Conservation (phyloP, 2,113 vertebrate species). For the Dicentrarchus labrax region DNA sequence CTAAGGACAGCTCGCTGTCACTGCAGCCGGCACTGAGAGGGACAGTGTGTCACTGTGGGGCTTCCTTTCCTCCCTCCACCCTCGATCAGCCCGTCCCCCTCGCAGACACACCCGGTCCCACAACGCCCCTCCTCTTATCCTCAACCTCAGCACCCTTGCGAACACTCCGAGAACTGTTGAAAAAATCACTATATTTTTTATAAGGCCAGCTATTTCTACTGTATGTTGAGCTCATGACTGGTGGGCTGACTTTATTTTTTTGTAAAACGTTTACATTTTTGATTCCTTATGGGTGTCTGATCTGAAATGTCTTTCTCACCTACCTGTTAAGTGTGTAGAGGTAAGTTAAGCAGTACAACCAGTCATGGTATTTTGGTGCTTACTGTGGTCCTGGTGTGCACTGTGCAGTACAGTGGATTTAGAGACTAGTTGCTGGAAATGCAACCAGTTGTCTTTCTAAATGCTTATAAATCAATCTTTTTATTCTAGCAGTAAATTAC, state of each 20-base stretch:
- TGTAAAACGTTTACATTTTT: slow-evolving; percentile 81
- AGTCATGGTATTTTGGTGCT: slow-evolving; percentile 68
- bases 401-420: slow-evolving; percentile 56
- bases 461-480: slow-evolving; percentile 51
- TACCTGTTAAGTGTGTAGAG: slow-evolving; percentile 59
- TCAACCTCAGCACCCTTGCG: slow-evolving; percentile 63
- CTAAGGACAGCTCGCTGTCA: slow-evolving; percentile 71
- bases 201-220: slow-evolving; percentile 86
- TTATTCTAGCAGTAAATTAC: slow-evolving; percentile 45
- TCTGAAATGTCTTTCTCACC: slow-evolving; percentile 69
- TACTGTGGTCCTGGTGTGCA: slow-evolving; percentile 74
- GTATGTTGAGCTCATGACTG: slow-evolving; percentile 80
- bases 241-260: slow-evolving; percentile 76
- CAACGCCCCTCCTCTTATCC: slow-evolving; percentile 34
- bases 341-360: slow-evolving; percentile 55
- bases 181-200: slow-evolving; percentile 85
- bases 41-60: slow-evolving; percentile 67
- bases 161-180: slow-evolving; percentile 75
- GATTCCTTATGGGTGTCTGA: slow-evolving; percentile 63
- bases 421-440: slow-evolving; percentile 47
- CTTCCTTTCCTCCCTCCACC: slow-evolving; percentile 56
- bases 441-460: slow-evolving; percentile 61
- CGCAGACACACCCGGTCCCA: slow-evolving; percentile 53
- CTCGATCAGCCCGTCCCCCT: slow-evolving; percentile 40
- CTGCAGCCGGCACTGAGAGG: slow-evolving; percentile 77